phyloP scores from a whole-genome alignment of 2,888 invertebrate genomes.

The Argyra leucocephala region DNA sequence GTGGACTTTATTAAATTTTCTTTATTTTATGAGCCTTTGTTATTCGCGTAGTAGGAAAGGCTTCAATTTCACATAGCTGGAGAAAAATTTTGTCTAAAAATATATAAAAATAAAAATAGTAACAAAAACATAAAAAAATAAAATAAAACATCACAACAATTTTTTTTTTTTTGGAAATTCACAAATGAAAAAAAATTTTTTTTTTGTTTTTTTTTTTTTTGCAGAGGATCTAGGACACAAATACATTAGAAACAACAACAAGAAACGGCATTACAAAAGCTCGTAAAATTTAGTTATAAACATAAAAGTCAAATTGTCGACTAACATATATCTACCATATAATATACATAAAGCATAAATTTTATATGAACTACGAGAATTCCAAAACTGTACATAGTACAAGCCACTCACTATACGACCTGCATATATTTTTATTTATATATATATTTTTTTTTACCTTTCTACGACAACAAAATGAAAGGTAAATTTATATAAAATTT shows the following conservation, averaged over 20 bases:
- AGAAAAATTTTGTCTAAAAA: not conserved
- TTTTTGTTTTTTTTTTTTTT: not conserved
- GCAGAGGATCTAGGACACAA: too few species aligned
- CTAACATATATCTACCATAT: too few species aligned
- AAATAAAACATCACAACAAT: not conserved
- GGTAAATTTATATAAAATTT: conserved; percentile 1
- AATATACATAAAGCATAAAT: not conserved
- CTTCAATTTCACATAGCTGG: not conserved
- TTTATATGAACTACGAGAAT: not conserved
- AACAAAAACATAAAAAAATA: not conserved
- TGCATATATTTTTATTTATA: not conserved
- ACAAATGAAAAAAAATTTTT: not conserved
- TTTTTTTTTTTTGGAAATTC: not conserved
- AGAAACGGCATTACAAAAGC: not conserved
- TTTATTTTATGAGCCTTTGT: not conserved
- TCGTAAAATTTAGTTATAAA: not conserved
- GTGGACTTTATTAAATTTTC: conserved; percentile 3
- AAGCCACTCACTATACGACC: too few species aligned
- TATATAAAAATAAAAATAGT: not conserved
- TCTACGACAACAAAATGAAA: not conserved
- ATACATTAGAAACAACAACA: too few species aligned
- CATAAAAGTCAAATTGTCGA: conserved; percentile 1
- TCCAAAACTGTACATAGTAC: too few species aligned
- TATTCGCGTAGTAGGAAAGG: not conserved
- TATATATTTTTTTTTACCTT: not conserved